Evolutionary conservation across 2,113 vertebrate genomes (phyloP), one percentile per base, ranked within the genome.

Genomic region (Zapornia atra): DNA sequence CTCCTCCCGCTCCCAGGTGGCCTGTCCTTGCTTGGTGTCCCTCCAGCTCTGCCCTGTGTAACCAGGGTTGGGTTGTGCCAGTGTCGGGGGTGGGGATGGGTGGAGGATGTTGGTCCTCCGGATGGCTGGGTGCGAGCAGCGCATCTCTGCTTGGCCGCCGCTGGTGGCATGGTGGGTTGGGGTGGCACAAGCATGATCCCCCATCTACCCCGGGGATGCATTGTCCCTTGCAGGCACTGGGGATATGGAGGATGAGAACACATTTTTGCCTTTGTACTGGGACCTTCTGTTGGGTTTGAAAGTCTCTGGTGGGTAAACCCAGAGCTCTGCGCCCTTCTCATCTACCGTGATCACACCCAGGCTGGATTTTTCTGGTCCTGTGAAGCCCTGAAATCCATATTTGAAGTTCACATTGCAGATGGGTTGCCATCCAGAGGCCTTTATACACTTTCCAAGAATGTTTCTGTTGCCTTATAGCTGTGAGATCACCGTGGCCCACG

Each of bases 311-410:
- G 42, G 54, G 15, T 33, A 61, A 69, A 54, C 24, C 7, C 48
- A 44, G 15, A 38, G 26, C 48, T 78, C 57, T 80, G 86, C 46
- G 42, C n/a, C 14, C 51, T 73, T 33, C 42, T 70, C 10, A 17
- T 17, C 57, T 44, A 5, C 60, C 2, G 0, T 1, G 0, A 2
- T 11, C 2, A 0, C 40, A 36, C 54, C 50, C 21, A 25, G 71
- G 57, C 24, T 46, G 42, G 26, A 33, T 61, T 61, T 34, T 86
- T 73, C 79, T 66, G 65, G 28, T 86, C 8, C 46, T 75, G 11
- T 46, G 33, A 25, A 48, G 48, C 66, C 69, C 26, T 68, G 18
- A 78, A 84, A 54, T 63, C 50, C 56, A 25, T 21, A 7, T 59
- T 56, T 66, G 36, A 81, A 42, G 53, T 80, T 86, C 51, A 59